These are phyloP conservation scores for Chunga burmeisteri DNA, from an alignment of 2,113 vertebrate species.

Conservation along the genomic window DNA sequence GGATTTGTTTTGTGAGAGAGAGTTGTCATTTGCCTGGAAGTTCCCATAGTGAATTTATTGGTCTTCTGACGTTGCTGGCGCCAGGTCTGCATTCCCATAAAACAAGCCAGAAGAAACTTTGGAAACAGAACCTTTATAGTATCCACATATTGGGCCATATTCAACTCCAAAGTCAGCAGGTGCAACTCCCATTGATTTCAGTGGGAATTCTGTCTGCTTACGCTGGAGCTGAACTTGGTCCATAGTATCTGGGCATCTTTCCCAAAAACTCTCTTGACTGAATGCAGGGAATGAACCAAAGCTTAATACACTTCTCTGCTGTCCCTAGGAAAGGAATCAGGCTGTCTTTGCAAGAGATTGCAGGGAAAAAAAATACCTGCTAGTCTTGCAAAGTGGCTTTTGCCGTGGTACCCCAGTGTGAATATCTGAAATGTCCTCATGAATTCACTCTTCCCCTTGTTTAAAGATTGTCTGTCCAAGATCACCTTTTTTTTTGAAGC, in stretches of 20 bases:
- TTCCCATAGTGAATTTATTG: constrained; percentile 59
- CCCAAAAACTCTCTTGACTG: constrained; percentile 43
- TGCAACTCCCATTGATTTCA: constrained; percentile 55
- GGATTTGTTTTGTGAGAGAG: background rate
- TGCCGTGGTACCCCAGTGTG: background rate
- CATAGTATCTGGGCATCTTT: constrained; percentile 34
- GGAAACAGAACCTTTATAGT: constrained; percentile 57
- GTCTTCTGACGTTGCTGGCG: constrained; percentile 50
- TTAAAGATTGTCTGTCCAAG: background rate
- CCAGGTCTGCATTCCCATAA: constrained; percentile 56
- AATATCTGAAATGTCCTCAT: background rate
- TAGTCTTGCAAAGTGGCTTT: background rate
- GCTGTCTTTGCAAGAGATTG: constrained; percentile 26
- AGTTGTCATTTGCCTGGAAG: constrained; percentile 57
- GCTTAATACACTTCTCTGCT: constrained; percentile 22
- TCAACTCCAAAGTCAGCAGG: constrained; percentile 56
- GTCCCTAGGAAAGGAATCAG: constrained; percentile 22
- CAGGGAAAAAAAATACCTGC: constrained; percentile 15
- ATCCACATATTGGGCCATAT: constrained; percentile 45
- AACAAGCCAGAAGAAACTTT: constrained; percentile 56
- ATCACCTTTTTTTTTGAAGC: background rate
- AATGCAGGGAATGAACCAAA: constrained; percentile 46
- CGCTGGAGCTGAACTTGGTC: constrained; percentile 49
- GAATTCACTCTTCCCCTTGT: background rate
- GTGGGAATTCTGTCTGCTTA: constrained; percentile 56